Evolutionary conservation across 1,140 invertebrate species (phyloP), one percentile per base, ranked within the genome.

Genomic region (Thrips palmi): DNA sequence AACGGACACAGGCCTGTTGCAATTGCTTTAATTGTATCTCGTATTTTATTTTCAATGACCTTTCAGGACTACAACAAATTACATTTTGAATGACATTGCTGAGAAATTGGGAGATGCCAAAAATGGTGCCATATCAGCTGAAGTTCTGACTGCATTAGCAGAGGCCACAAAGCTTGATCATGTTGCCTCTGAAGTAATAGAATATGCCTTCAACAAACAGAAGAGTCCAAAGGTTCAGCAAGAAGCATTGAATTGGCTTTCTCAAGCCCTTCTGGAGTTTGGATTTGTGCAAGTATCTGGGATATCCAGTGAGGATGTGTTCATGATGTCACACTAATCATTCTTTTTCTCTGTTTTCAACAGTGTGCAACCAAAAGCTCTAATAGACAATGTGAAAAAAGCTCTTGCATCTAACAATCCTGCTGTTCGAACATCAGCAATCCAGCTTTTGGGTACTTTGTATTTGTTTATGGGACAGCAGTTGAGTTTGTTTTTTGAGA

Each of bases 211-310:
- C 54, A 74, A 54, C 32, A 69, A 52, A 2, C 83, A 89, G 54
- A 91, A 88, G 57, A 92, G 81, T 54, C 88, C 88, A 0, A 91
- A 89, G 55, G 83, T 89, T 23, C 82, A 89, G 48, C 72, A 81
- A 10, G 84, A 91, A 57, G 65, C 80, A 33, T 62, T 91, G 12
- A 61, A 70, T 20, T 91, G 87, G 85, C 59, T 88, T 22, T 60
- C 71, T 3, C 67, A 62, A 27, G 74, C 81, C 14, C 65, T 92
- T 1, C 70, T 71, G 43, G 85, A 89, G 50, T 92, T 92, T 67
- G 87, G 88, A 19, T 71, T 81, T 46, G 62, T 63, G 69, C 75
- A 60, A 65, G 68, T 63, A 34, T 40, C 33, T 29, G 14, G 15
- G 7, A 19, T 14, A 23, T 31, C 2, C 18, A 29, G 4, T 37